Evolutionary conservation across 2,113 vertebrate genomes (phyloP).

Genomic region (Psophia crepitans): DNA sequence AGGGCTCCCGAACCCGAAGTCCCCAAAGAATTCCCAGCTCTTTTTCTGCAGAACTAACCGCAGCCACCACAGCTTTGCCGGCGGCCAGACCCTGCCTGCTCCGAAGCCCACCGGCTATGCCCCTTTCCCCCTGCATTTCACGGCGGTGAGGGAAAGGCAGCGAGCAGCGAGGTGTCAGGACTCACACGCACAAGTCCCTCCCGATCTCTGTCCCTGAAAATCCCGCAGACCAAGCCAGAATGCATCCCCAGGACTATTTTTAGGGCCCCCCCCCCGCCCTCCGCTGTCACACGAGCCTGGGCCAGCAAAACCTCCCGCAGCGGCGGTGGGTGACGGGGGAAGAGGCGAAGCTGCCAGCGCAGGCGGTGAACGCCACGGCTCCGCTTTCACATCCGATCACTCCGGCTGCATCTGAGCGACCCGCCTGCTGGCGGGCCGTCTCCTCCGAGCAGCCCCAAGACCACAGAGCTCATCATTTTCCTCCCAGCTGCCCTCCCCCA

Average conservation of each 20-base stretch:
- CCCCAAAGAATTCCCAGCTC: not conserved
- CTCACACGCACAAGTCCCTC: not conserved
- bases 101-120: not conserved
- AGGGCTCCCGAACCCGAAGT: not conserved
- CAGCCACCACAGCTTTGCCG: rapidly evolving
- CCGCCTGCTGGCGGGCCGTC: not conserved
- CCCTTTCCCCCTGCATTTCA: rapidly evolving
- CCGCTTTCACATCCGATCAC: slow-evolving; percentile 49
- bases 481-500: not conserved
- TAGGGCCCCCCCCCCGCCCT: not conserved
- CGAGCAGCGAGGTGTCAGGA: not conserved
- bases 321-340: not conserved
- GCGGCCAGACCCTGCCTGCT: not conserved
- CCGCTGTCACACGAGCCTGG: not conserved
- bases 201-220: not conserved
- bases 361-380: not conserved
- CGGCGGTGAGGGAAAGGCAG: not conserved
- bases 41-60: not conserved
- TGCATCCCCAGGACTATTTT: not conserved
- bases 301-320: not conserved
- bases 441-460: not conserved
- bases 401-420: not conserved
- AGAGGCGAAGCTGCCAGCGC: not conserved
- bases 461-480: slow-evolving; percentile 17
- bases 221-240: not conserved